phyloP scores from a whole-genome alignment of 2,797 vertebrate species.

The Chloroceryle inda region DNA sequence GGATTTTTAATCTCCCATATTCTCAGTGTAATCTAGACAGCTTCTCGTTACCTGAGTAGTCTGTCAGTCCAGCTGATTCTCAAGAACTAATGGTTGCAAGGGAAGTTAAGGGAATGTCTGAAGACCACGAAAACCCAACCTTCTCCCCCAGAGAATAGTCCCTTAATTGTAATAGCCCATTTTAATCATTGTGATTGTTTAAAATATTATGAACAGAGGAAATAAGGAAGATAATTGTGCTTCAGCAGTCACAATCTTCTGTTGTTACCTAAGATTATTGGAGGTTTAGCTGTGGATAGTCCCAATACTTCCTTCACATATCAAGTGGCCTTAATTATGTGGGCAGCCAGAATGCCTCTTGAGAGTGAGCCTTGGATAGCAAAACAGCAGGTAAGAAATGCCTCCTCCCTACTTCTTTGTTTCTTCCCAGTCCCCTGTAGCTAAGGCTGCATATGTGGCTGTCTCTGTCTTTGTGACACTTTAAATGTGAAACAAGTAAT shows the following conservation, averaged over 20 bases:
- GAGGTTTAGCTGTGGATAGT: constrained; percentile 51
- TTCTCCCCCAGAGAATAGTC: constrained; percentile 68
- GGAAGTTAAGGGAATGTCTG: constrained; percentile 70
- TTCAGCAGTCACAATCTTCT: constrained; percentile 76
- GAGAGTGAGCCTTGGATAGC: constrained; percentile 68
- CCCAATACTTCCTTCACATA: constrained; percentile 64
- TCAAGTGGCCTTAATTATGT: constrained; percentile 81
- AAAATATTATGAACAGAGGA: constrained; percentile 71
- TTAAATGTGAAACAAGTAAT: constrained; percentile 84
- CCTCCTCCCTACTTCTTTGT: constrained; percentile 72
- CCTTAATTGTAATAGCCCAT: constrained; percentile 80
- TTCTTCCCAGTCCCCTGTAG: constrained; percentile 76
- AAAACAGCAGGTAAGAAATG: constrained; percentile 74
- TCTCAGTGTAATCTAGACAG: constrained; percentile 44
- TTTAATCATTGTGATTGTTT: constrained; percentile 84
- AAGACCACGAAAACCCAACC: constrained; percentile 48
- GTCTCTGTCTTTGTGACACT: constrained; percentile 79
- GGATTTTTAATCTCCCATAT: constrained; percentile 42
- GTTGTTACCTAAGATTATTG: constrained; percentile 68
- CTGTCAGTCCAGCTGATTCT: constrained; percentile 62
- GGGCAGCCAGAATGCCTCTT: constrained; percentile 70
- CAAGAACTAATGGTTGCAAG: neutral
- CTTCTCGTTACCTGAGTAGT: constrained; percentile 9
- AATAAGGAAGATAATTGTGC: constrained; percentile 76
- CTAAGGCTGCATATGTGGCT: constrained; percentile 74